Evolutionary conservation across 2,888 invertebrate species (phyloP), one percentile per base, ranked within the genome.

Genomic region (Heliconius ismenius): DNA sequence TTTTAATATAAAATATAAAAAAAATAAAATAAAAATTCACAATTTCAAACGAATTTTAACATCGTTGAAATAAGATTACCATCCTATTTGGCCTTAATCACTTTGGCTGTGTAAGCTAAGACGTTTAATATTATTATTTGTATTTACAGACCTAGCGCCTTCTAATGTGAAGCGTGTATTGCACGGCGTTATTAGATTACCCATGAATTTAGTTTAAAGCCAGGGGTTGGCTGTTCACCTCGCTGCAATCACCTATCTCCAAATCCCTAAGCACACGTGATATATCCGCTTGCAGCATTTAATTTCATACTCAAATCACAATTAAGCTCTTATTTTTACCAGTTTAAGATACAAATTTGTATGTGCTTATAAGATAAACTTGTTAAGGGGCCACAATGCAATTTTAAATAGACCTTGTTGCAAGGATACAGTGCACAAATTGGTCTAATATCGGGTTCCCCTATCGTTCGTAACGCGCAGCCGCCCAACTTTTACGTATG

Each of bases 401-500:
- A 82, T 78, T 83, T 79, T 79, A 85, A 82, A 83, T 89, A 83
- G 86, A 91, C 91, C 90, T 84, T 93, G 86, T 90, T 85, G 81
- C 82, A 84, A 86, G 84, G 87, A 82, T 81, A 84, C 83, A 92
- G 87, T 84, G 92, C 89, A 84, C 81, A 92, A 88, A 88, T 89
- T 92, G 84, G 88, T 84, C 82, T 84, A 83, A 81, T 85, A 83
- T 81, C 80, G 81, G 82, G 64, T 36, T 76, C 78, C 80, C 86
- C 86, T 85, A 86, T 86, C 83, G 81, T 82, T 77, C 83, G 86
- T 84, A 88, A 83, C 84, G 91, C 93, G 93, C 93, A 92, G 91
- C 84, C 94, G 94, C 93, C 91, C 90, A 89, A 91, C 88, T 86
- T 85, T 83, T 85, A 83, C 84, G 86, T 86, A 92, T 91, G 91